phyloP scores from a whole-genome alignment of 2,797 vertebrate species.

The Cephalopachus bancanus region DNA sequence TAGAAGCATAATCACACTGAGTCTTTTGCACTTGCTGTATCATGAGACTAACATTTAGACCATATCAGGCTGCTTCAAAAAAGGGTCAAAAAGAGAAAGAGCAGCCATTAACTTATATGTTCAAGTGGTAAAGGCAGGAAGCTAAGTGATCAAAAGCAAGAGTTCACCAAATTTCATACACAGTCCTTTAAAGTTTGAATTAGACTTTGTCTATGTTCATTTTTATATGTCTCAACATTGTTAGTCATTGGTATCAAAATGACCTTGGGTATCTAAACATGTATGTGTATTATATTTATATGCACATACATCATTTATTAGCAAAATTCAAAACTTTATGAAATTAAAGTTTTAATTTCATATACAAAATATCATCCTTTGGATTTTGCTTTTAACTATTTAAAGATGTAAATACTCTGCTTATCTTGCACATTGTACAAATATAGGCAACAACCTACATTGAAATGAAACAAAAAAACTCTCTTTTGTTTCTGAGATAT shows the following conservation, averaged over 20 bases:
- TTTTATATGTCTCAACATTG: not conserved
- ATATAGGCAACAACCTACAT: not conserved
- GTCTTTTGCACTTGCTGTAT: not conserved
- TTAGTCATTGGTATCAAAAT: not conserved
- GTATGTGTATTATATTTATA: not conserved
- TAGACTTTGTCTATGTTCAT: not conserved
- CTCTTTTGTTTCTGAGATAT: not conserved
- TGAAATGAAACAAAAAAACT: too few species aligned
- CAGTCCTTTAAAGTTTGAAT: not conserved
- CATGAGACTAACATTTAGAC: not conserved
- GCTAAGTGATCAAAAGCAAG: slow-evolving; percentile 12
- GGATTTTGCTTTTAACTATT: not conserved
- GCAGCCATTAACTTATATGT: not conserved
- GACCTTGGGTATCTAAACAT: not conserved
- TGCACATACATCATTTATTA: not conserved
- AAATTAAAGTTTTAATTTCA: slow-evolving; percentile 26
- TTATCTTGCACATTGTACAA: not conserved
- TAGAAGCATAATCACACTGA: not conserved
- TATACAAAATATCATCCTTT: not conserved
- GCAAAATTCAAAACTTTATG: not conserved
- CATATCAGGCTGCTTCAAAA: not conserved
- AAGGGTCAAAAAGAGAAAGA: not conserved
- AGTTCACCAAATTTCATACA: not conserved
- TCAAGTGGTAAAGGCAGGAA: not conserved
- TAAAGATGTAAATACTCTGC: not conserved